Evolutionary conservation across 1,140 invertebrate genomes (phyloP), one percentile per base, ranked within the genome.

Genomic region (Andrena cerasifolii): DNA sequence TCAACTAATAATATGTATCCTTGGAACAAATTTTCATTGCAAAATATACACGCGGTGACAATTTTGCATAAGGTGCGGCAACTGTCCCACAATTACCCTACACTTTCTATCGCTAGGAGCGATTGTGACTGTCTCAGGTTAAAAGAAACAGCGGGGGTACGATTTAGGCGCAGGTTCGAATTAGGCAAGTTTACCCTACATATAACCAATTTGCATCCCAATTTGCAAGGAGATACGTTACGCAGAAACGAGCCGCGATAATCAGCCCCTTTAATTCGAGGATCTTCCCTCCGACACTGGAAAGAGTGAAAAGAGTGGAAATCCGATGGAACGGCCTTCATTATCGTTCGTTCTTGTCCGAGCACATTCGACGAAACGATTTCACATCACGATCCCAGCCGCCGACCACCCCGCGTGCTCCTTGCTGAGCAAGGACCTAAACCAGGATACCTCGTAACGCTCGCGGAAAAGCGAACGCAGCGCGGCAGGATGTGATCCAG

Each of bases 381-480:
- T 86, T 86, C 84, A 71, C 77, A 71, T 86, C 79, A 80, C 73
- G 84, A 86, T 78, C 58, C 63, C 54, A 4, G 47, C 14, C 43
- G 16, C 40, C 47, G 31, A 67, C 33, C 56, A 43, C 7, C 70
- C 28, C 53, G 14, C 51, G 58, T 3, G 43, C 31, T 54, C 66
- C 63, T 70, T 63, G 70, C 75, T 68, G 75, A 82, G 82, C 84
- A 79, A 84, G 75, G 71, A 79, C 53, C 67, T 54, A 56, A 79
- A 78, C 59, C 56, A 56, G 61, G 66, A 78, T 76, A 58, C 43
- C 53, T 40, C 62, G 73, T 63, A 78, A 74, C 83, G 68, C 36
- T 63, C 73, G 43, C 59, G 84, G 66, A 84, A 84, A 84, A 84
- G 83, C 82, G 82, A 82, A 81, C 74, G 83, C 74, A 68, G 71